A percentile compares a stretch with the other conserved stretches of the same genome.
Conservation (phyloP, 2,113 vertebrate species). For the Sigmodon hispidus region DNA sequence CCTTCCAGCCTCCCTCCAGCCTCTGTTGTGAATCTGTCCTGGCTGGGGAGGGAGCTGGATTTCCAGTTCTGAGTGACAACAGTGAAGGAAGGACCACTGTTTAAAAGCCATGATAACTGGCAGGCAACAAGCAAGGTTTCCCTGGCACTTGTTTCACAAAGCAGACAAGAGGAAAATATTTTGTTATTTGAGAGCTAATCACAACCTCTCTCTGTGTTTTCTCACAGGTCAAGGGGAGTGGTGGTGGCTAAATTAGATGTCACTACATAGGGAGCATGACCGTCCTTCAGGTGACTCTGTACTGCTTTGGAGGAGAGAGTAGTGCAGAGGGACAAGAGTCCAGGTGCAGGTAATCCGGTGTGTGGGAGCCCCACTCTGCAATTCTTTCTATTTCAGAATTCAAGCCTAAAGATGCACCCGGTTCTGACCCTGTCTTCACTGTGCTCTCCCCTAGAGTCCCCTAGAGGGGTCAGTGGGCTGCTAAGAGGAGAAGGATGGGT, state of each 20-base stretch:
- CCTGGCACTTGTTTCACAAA: neutral
- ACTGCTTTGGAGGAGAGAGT: neutral
- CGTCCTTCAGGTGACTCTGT: neutral
- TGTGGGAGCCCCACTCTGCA: rapidly evolving
- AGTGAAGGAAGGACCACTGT: neutral
- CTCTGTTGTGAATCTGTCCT: neutral
- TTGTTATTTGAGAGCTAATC: conserved; percentile 43
- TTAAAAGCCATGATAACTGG: neutral
- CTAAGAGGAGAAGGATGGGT: rapidly evolving
- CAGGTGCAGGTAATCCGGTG: neutral
- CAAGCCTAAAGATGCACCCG: neutral
- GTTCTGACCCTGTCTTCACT: neutral
- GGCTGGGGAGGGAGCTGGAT: neutral
- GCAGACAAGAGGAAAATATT: conserved; percentile 40
- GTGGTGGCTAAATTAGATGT: neutral
- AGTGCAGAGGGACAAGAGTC: too few relatives aligned
- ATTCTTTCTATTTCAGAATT: neutral
- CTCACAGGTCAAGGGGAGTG: conserved; percentile 7
- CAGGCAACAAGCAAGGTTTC: neutral
- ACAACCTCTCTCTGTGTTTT: neutral
- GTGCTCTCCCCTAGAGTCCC: rapidly evolving
- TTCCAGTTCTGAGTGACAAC: conserved; percentile 1
- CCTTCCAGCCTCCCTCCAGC: neutral
- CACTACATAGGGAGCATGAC: neutral
- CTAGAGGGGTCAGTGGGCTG: neutral